Evolutionary conservation across 2,888 invertebrate genomes (phyloP).

Genomic region (Conistra vaccinii): DNA sequence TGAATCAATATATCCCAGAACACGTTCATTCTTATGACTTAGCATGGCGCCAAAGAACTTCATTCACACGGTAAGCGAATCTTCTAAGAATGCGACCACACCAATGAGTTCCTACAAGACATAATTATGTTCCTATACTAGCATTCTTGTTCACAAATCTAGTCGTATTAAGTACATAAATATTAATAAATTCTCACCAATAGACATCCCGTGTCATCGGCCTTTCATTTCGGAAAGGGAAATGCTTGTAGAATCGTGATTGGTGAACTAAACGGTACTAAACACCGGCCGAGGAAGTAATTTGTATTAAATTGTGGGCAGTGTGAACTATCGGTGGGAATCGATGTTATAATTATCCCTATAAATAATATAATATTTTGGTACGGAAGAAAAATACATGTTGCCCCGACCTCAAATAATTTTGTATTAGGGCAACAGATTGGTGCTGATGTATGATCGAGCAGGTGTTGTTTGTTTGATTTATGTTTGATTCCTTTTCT

Average conservation of each 20-base stretch:
- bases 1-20: conserved; percentile 45
- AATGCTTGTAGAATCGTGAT: conserved; percentile 75
- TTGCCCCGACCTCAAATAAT: too few species aligned
- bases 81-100: conserved; percentile 36
- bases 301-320: conserved; percentile 54
- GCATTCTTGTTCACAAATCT: conserved; percentile 35
- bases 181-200: conserved; percentile 40
- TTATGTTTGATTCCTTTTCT: too few species aligned
- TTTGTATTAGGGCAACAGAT: too few species aligned
- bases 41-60: conserved; percentile 39
- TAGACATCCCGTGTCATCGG: conserved; percentile 75
- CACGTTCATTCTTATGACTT: conserved; percentile 46
- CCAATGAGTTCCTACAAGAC: conserved; percentile 10
- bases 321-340: conserved; percentile 61
- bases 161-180: conserved; percentile 31
- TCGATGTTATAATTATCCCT: conserved; percentile 16
- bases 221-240: conserved; percentile 74
- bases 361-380: conserved; percentile 13
- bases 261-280: conserved; percentile 66
- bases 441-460: too few species aligned
- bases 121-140: neutral
- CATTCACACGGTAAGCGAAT: conserved; percentile 45
- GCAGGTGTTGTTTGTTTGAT: neutral
- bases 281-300: conserved; percentile 66
- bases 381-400: too few species aligned